phyloP scores from a whole-genome alignment of 2,113 vertebrate species.

The Onychorhynchus coronatus region DNA sequence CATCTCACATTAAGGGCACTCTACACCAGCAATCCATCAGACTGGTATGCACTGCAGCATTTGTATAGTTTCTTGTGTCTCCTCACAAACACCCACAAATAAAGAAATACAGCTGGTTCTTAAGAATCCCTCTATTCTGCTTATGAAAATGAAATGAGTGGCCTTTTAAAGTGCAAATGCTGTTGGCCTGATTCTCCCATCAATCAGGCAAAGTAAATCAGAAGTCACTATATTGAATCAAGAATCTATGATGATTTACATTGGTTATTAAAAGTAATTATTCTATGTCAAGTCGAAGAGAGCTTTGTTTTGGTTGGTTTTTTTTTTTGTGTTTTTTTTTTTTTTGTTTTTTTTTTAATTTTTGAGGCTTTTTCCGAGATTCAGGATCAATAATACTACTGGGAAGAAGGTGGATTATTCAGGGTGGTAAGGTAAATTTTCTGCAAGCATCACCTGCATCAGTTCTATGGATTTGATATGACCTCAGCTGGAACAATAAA shows the following conservation, averaged over 20 bases:
- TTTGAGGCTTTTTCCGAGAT: neutral
- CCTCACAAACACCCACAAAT: neutral
- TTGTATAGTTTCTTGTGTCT: neutral
- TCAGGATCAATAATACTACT: neutral
- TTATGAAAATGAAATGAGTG: neutral
- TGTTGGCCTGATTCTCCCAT: neutral
- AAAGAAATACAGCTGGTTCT: neutral
- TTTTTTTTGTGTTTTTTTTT: neutral
- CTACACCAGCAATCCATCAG: conserved; percentile 16
- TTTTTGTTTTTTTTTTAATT: neutral
- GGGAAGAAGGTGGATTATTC: neutral
- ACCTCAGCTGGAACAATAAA: neutral
- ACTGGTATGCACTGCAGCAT: neutral
- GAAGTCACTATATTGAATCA: neutral
- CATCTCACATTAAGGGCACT: conserved; percentile 21
- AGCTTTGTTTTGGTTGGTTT: neutral
- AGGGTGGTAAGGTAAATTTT: neutral
- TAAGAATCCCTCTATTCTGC: neutral
- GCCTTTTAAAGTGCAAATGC: neutral
- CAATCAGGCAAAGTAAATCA: neutral
- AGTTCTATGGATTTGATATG: neutral
- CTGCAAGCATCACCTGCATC: neutral
- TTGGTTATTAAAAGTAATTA: neutral
- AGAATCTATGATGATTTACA: neutral
- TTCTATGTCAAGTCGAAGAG: neutral